Percentiles rank a stretch among this genome's conserved stretches.
Conservation (phyloP, 2,797 vertebrate genomes). For the Platalea minor region DNA sequence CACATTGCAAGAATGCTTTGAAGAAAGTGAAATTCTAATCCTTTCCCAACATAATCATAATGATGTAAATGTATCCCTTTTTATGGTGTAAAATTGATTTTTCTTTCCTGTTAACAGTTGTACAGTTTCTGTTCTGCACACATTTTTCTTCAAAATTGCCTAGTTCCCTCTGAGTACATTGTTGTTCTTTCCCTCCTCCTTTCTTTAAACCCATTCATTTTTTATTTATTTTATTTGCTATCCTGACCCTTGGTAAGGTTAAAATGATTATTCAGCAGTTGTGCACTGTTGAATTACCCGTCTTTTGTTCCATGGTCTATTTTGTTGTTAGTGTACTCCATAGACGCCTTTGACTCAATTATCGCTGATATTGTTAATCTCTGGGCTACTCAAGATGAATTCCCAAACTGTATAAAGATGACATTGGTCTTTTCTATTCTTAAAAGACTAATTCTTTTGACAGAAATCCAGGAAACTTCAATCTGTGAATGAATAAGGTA, state of each 20-base stretch:
- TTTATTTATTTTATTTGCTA: conserved; percentile 51
- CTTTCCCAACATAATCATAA: conserved; percentile 51
- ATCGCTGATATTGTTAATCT: conserved; percentile 51
- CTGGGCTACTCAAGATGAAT: conserved; percentile 44
- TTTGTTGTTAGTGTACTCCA: conserved; percentile 31
- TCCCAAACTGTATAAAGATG: conserved; percentile 55
- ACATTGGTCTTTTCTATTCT: conserved; percentile 44
- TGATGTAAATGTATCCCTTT: conserved; percentile 49
- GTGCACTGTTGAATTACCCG: background rate
- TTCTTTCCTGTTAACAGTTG: conserved; percentile 36
- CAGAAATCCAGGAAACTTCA: conserved; percentile 66
- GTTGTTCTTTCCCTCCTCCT: background rate
- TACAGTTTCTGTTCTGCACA: conserved; percentile 18
- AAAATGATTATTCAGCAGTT: conserved; percentile 50
- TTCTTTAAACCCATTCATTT: conserved; percentile 14
- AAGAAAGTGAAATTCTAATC: conserved; percentile 57
- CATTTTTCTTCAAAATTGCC: conserved; percentile 46
- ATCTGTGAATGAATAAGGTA: conserved; percentile 61
- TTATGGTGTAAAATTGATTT: conserved; percentile 53
- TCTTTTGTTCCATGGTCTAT: conserved; percentile 33
- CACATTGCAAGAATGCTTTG: conserved; percentile 43
- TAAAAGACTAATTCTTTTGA: conserved; percentile 53
- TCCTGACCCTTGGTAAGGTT: conserved; percentile 35
- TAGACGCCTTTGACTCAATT: conserved; percentile 43
- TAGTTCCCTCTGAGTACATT: background rate